A percentile compares a stretch with the other conserved stretches of the same genome.
phyloP scores from a whole-genome alignment of 2,797 vertebrate species.

The Danio kyathit region DNA sequence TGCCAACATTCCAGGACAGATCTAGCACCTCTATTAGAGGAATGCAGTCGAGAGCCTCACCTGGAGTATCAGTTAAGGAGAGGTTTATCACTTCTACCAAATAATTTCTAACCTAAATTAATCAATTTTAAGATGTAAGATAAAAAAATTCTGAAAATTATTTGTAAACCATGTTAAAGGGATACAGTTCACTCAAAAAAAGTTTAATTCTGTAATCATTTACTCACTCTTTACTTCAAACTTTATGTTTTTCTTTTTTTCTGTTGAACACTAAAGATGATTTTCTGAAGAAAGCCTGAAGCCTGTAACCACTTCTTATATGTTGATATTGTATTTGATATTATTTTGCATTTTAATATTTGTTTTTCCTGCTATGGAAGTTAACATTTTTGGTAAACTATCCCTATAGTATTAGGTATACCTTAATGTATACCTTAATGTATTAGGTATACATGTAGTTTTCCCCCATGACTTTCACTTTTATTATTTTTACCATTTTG shows the following conservation, averaged over 20 bases:
- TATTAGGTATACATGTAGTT: too few species aligned
- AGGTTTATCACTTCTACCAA: not conserved
- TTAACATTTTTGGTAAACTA: too few species aligned
- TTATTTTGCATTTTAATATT: too few species aligned
- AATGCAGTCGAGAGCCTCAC: conserved; percentile 77
- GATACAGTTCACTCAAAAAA: not conserved
- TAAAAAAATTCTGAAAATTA: not conserved
- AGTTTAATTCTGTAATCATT: not conserved
- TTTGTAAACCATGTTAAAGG: not conserved
- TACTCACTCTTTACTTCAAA: not conserved
- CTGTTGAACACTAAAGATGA: not conserved
- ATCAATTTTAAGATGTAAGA: not conserved
- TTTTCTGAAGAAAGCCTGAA: not conserved
- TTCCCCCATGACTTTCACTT: too few species aligned
- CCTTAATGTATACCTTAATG: too few species aligned
- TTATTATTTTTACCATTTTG: too few species aligned
- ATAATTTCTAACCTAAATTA: not conserved
- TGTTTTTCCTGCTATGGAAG: not conserved
- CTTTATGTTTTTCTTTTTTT: conserved; percentile 11
- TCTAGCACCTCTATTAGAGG: conserved; percentile 85
- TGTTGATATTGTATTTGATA: too few species aligned
- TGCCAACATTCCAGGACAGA: conserved; percentile 87
- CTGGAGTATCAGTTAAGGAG: conserved; percentile 63
- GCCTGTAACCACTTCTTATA: too few species aligned
- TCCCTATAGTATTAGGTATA: too few species aligned